Base-by-base conservation (phyloP, 2,888 invertebrate species). In the Synergus umbraculus region DNA sequence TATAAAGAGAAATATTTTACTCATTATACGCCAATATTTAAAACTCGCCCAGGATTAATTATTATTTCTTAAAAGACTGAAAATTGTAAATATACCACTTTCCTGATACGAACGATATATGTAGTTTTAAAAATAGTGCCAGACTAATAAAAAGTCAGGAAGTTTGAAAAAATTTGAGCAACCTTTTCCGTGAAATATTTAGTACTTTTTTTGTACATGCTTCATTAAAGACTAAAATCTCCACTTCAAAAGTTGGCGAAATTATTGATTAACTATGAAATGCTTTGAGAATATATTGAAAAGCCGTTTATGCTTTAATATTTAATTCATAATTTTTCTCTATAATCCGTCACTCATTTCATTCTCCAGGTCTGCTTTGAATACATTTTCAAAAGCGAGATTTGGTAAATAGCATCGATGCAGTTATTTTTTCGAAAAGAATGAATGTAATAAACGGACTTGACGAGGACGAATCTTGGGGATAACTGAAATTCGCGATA, bases 1-100 rank as follows among this genome's bases (percentile, higher is more conserved):
- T 79, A 83, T 80, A 80, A 81, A 81, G 79, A 81, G 81, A 82
- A 81, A 81, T 0, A 37, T 37, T 1, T 37, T 37, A 2, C 37
- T 37, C 37, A 37, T 37, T 37, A 37, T 4, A 37, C 37, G 37
- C 37, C 37, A 37, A 37, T 37, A 37, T 37, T 37, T 37, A 37
- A 37, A 22, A 22, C 4, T 37, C 82, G 49, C 18, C 64, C 8
- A 54, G 0, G n/a, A 73, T 78, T 76, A 79, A 82, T 81, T 79
- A 80, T 80, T 83, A 22, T 22, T 22, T 78, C 80, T 80, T 78
- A 79, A 80, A 76, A 37, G 37, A 37, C 37, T 2, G 37, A 37
- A 4, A 37, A 37, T 37, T 2, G 1, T 1, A 37, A 37, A 37
- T 37, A 37, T 4, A 37, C 37, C 37, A 37, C 37, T 37, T 37